Evolutionary conservation across 1,140 invertebrate genomes (phyloP), one percentile per base, ranked within the genome.

Genomic region (Papilio polytes): DNA sequence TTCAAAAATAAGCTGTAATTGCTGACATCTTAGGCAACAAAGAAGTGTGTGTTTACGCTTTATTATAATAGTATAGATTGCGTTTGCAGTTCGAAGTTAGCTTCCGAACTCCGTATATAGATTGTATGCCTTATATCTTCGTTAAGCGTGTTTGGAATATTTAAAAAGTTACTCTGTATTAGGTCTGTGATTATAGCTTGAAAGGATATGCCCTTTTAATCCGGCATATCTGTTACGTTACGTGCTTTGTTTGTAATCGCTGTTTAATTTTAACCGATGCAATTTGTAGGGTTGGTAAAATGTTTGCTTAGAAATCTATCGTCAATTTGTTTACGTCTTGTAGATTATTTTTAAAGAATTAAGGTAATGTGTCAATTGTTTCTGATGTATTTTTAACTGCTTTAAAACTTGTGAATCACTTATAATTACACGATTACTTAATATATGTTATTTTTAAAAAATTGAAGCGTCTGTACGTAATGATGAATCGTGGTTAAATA

Each of bases 91-190:
- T n/a, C 18, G 15, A 9, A 72, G 8, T 31, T 13, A 9, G 36
- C 72, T 74, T 74, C 72, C 72, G 72, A 74, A 46, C 72, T 36
- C 70, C 41, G 72, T 74, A 74, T 74, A 74, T 46, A 74, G 72
- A 36, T 18, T n/a, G 72, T 44, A 20, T 13, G 15, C 72, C 36
- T 74, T 73, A 73, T 73, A n/a, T 22, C 66, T 9, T 36, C 9
- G 18, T 15, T 46, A 9, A 3, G 7, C 72, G 72, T 74, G 72
- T 8, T 41, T 36, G 10, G 41, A 74, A 74, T 74, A 36, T n/a
- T 74, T 74, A 46, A 74, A 74, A 74, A 44, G 31, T 74, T 74
- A 22, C 10, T 41, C 72, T 74, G n/a, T 74, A 46, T 74, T 74
- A 41, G 72, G 72, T 22, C 44, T 46, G 72, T 10, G 31, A 74